Evolutionary conservation across 2,797 vertebrate species (phyloP), one percentile per base, ranked within the genome.

Genomic region (Anolis apletophallus): DNA sequence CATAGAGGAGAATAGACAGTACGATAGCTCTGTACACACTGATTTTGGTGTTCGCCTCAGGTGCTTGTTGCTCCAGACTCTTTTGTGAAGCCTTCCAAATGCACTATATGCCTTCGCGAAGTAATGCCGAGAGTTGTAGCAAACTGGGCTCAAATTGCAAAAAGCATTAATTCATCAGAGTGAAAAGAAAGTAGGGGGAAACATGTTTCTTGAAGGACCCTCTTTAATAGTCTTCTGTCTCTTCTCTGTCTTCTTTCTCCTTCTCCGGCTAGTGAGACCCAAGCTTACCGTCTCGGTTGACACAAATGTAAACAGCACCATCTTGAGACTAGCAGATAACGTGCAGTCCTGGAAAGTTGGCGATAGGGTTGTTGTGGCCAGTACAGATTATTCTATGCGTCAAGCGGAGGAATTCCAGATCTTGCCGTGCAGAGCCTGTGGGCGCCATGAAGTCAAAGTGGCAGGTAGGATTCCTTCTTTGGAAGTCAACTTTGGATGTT

Each of bases 251-350:
- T 79, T 46, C 2, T 29, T 76, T 55, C 88, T 73, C 50, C 87
- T 72, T 92, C 80, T 82, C 19, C 86, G 93, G 92, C 5, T 91
- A 99, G 98, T 98, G 91, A 97, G 95, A 90, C 98, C 98, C 1
- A 97, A 97, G 90, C 98, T 98, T 52, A 98, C 96, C 0, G 94
- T 99, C 54, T 97, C 94, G 69, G 91, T 99, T 0, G 96, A 98
- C 90, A 96, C 95, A 85, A 93, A 96, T 0, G 97, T 98, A 89
- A 97, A 98, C 96, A 98, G 97, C 96, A 98, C 96, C 0, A 79
- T 99, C 92, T 93, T 99, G 93, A 97, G 96, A 2, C 95, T 99
- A 68, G 96, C 84, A 0, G 98, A 98, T n/a, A 91, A 96, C 0
- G 96, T 92, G 76, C 94, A 85, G 36, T 96, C 97, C 0, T 97